Conservation (phyloP, 2,797 vertebrate genomes). For the Bryconaethiops microstoma region DNA sequence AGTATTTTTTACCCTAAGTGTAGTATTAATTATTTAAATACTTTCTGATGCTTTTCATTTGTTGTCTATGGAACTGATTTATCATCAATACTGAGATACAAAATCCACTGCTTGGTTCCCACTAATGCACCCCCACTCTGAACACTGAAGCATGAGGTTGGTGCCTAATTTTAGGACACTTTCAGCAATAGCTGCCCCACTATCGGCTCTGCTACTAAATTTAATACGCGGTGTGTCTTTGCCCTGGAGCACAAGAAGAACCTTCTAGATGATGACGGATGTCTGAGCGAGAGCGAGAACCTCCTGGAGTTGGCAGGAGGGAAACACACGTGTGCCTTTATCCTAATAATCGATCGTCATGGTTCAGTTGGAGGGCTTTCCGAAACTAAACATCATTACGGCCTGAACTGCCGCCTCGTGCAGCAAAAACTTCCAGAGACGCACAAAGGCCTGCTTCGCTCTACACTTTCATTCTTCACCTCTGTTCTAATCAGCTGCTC, state of each 20-base stretch:
- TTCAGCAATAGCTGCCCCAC: neutral
- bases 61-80: too few relatives aligned
- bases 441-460: conserved; percentile 57
- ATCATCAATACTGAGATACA: too few relatives aligned
- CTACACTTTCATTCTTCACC: neutral
- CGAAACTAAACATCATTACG: conserved; percentile 67
- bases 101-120: too few relatives aligned
- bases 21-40: too few relatives aligned
- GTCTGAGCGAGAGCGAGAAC: too few relatives aligned
- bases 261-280: neutral
- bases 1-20: too few relatives aligned
- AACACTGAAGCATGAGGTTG: neutral
- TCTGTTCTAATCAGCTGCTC: neutral
- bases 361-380: conserved; percentile 61
- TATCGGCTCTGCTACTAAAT: neutral
- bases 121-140: neutral
- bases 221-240: neutral
- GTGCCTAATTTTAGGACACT: neutral
- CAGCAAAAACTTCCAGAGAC: conserved; percentile 48
- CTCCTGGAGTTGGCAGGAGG: conserved; percentile 6
- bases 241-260: neutral
- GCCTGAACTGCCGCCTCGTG: conserved; percentile 61
- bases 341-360: conserved; percentile 56
- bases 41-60: too few relatives aligned
- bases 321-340: conserved; percentile 32